Evolutionary conservation across 2,888 invertebrate species (phyloP).

Genomic region (Cactoblastis cactorum): DNA sequence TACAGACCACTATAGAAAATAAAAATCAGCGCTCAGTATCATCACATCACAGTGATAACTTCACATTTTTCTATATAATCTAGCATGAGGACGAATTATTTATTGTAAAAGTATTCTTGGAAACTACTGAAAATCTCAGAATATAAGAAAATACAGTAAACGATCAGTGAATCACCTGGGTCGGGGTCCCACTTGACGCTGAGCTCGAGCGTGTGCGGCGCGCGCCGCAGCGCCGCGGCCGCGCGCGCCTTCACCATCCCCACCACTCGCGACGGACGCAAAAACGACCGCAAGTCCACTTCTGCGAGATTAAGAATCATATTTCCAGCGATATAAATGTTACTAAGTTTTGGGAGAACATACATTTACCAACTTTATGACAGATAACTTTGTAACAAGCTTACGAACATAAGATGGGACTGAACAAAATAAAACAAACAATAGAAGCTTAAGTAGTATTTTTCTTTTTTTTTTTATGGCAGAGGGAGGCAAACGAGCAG

Average conservation of each 20-base stretch:
- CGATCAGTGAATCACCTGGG: background rate
- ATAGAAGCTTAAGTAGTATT: too few species aligned
- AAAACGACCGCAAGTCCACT: conserved; percentile 52
- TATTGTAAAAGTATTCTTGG: background rate
- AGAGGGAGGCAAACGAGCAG: too few species aligned
- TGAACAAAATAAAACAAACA: too few species aligned
- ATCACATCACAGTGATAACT: too few species aligned
- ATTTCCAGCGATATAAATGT: background rate
- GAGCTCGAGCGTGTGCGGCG: conserved; percentile 34
- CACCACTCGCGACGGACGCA: conserved; percentile 47
- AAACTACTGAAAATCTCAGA: background rate
- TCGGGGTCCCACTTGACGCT: conserved; percentile 37
- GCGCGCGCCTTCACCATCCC: conserved; percentile 51
- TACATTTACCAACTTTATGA: background rate
- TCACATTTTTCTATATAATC: too few species aligned
- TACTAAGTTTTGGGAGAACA: too few species aligned
- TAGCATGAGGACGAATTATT: too few species aligned
- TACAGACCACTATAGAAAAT: too few species aligned
- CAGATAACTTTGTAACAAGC: too few species aligned
- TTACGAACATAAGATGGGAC: too few species aligned
- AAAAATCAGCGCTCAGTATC: too few species aligned
- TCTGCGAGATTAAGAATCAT: conserved; percentile 31
- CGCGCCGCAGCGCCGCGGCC: conserved; percentile 32
- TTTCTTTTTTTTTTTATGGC: too few species aligned
- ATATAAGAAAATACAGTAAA: background rate